Base-by-base conservation (phyloP, 2,113 vertebrate species). In the Muscicapa adusta region DNA sequence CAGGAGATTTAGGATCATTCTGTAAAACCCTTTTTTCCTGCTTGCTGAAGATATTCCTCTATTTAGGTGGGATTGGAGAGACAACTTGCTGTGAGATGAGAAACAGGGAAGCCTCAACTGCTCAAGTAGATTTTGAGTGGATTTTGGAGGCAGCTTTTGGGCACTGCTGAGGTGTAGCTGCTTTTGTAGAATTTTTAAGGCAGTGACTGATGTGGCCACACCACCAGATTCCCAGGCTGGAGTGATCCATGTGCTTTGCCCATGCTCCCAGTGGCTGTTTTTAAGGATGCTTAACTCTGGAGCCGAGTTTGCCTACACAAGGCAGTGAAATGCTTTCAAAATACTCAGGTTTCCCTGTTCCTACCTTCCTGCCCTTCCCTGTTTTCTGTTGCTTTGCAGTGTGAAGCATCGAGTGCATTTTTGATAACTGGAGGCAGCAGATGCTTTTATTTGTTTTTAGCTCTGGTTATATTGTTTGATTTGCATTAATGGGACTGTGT, bases 341-440 rank as follows among this genome's bases (percentile, higher is more conserved):
- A 53, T 9, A 34, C 1, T 57, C 6, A 3, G 8, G 29, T 92
- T 87, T 65, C 80, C 68, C 53, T 60, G 9, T 40, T 60, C 72
- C 13, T 70, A 38, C 65, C 63, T 40, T 60, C 72, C 13, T 70
- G 42, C 65, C 63, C 38, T 42, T 38, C 68, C 36, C 65, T 85
- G 1, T 83, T 76, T 88, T 26, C 51, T 86, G 68, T 90, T 92
- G 96, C 91, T 96, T 94, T 93, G 94, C 89, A 84, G 51, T 31
- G 67, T 77, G 88, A 83, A 60, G 36, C 85, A 77, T 74, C 19
- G 24, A 70, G 72, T 34, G 54, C 5, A 0, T 62, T 88, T 95
- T 72, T 57, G 62, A 74, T 72, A 50, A 20, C 79, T 38, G 89
- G 57, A 95, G 68, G 43, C 0, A 2, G 51, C 56, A 70, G 63